A percentile compares a stretch with the other conserved stretches of the same genome.
These are phyloP conservation scores for Perca schrenkii DNA, from an alignment of 2,113 vertebrate species.

Conservation along the genomic window DNA sequence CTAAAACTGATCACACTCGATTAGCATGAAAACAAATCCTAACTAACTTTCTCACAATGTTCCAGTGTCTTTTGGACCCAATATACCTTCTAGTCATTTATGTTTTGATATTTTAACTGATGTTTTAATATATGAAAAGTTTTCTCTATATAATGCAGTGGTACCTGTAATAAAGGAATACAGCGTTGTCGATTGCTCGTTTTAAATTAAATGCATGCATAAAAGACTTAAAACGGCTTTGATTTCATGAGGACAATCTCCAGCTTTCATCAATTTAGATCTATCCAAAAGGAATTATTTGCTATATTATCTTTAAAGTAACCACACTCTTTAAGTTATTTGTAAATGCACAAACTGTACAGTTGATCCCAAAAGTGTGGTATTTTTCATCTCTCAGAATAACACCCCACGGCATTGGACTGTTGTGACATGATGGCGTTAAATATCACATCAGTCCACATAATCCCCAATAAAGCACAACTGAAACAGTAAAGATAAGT, in stretches of 20 bases:
- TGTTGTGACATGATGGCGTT: background rate
- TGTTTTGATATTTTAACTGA: background rate
- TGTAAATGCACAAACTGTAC: background rate
- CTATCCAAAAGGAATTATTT: background rate
- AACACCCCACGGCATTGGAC: background rate
- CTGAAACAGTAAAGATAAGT: conserved; percentile 40
- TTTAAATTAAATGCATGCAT: background rate
- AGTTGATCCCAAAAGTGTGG: background rate
- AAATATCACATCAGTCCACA: conserved; percentile 12
- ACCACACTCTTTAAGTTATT: background rate
- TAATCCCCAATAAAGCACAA: conserved; percentile 35
- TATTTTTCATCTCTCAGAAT: conserved; percentile 4
- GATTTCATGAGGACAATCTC: background rate
- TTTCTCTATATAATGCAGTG: background rate
- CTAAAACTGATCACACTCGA: too few relatives aligned
- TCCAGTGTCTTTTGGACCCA: too few relatives aligned
- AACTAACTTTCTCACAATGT: background rate
- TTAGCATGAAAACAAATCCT: too few relatives aligned
- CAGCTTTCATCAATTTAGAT: background rate
- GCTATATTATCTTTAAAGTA: background rate
- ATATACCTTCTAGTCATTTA: background rate
- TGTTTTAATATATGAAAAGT: background rate
- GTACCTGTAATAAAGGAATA: background rate
- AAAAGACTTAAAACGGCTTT: background rate
- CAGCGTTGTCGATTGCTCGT: too few relatives aligned